Conservation (phyloP, 2,113 vertebrate species). For the Albula glossodonta region DNA sequence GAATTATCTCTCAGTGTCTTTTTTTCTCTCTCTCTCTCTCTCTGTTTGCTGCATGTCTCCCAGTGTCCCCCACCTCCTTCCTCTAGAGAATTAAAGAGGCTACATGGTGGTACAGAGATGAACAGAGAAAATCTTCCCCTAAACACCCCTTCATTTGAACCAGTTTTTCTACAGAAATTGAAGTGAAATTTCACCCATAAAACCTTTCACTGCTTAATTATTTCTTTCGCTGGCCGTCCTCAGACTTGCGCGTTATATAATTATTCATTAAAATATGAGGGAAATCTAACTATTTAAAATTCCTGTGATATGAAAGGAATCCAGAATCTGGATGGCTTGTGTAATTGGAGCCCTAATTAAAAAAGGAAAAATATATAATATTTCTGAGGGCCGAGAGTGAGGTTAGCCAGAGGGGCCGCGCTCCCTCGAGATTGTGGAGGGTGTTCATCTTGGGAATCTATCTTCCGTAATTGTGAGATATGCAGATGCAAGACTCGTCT, state of each 20-base stretch:
- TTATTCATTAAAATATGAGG: conserved; percentile 7
- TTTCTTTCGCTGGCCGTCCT: background rate
- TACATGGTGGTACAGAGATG: background rate
- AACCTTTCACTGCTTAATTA: conserved; percentile 4
- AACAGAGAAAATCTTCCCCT: background rate
- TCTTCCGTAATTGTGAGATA: conserved; percentile 5
- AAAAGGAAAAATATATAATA: conserved; percentile 6
- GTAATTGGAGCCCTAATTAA: conserved; percentile 22
- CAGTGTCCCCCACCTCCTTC: background rate
- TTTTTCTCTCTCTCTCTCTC: background rate
- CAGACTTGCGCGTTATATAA: background rate
- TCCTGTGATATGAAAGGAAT: background rate
- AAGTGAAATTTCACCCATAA: background rate
- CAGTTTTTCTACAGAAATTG: background rate
- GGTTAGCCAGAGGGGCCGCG: background rate
- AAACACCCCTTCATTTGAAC: background rate
- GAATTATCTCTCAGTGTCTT: background rate
- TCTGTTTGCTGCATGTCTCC: background rate
- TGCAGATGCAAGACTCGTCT: conserved; percentile 1
- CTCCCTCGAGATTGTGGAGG: background rate
- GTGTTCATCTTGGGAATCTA: conserved; percentile 7
- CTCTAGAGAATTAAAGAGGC: background rate
- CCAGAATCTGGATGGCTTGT: background rate
- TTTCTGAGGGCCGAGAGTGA: background rate
- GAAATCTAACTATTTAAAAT: background rate